phyloP scores from a whole-genome alignment of 2,888 invertebrate genomes.

The Ypsolopha scabrella region DNA sequence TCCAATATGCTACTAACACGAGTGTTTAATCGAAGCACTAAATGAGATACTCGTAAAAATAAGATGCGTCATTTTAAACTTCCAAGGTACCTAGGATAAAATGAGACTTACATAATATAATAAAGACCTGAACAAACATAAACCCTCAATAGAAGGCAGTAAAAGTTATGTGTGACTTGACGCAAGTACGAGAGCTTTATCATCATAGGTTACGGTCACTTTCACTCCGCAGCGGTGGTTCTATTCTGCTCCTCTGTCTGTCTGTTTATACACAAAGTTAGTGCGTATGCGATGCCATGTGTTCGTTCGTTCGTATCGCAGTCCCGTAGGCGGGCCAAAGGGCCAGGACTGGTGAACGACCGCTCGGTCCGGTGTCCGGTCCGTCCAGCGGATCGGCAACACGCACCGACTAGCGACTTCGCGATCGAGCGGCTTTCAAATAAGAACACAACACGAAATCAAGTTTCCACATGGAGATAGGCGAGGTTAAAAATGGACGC shows the following conservation, averaged over 20 bases:
- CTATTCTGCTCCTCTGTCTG: no score
- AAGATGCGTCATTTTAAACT: no score
- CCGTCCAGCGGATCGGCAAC: slow-evolving; percentile 1
- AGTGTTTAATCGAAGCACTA: no score
- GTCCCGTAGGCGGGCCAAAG: slow-evolving; percentile 32
- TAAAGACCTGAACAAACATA: no score
- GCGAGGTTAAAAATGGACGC: no score
- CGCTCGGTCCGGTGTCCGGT: slow-evolving; percentile 13
- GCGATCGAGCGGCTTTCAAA: not conserved
- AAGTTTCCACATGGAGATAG: not conserved
- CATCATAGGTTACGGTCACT: slow-evolving; percentile 10
- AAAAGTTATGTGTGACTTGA: not conserved
- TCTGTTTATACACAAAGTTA: not conserved
- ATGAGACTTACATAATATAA: no score
- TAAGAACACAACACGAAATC: slow-evolving; percentile 1
- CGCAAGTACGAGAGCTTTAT: not conserved
- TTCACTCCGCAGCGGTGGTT: slow-evolving; percentile 5
- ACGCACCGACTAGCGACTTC: not conserved
- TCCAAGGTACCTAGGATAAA: no score
- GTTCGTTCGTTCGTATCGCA: slow-evolving; percentile 10
- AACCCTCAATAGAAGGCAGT: not conserved
- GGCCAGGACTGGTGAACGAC: slow-evolving; percentile 41
- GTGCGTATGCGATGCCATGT: not conserved
- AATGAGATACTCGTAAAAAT: no score
- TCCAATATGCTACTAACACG: no score